Conservation (phyloP, 30 jellyfish, hydroid and myxozoan genomes). For the Turritopsis dohrnii region DNA sequence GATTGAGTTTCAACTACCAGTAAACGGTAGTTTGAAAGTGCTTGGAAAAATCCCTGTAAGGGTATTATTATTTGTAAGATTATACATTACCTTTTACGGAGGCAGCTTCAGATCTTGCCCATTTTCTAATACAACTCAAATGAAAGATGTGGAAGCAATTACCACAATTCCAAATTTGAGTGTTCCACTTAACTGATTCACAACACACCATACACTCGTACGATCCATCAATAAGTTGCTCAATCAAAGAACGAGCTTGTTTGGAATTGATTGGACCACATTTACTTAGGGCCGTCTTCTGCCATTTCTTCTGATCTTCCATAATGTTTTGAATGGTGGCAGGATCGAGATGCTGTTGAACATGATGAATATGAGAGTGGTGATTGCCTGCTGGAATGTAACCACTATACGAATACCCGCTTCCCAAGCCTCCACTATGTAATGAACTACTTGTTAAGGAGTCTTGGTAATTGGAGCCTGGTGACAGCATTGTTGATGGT, state of each 20-base stretch:
- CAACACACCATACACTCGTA: conserved; percentile 99
- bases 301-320: conserved; percentile 30
- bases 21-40: too few relatives aligned
- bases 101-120: conserved; percentile 81
- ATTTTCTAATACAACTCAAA: conserved; percentile 69
- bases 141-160: conserved; percentile 90
- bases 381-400: conserved; percentile 27
- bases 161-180: conserved; percentile 78
- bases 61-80: background rate
- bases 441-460: background rate
- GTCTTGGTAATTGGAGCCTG: conserved; percentile 10
- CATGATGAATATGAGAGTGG: conserved; percentile 36
- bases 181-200: conserved; percentile 63
- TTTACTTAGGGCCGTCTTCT: conserved; percentile 31
- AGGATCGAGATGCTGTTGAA: conserved; percentile 29
- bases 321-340: conserved; percentile 3
- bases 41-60: background rate
- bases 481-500: background rate
- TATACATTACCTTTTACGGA: conserved; percentile 40
- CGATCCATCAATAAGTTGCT: conserved; percentile 68
- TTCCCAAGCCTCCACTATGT: background rate
- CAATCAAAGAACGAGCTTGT: conserved; percentile 78
- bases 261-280: conserved; percentile 75
- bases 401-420: conserved; percentile 6
- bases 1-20: too few relatives aligned